phyloP scores from a whole-genome alignment of 2,113 vertebrate genomes.

The Rallus limicola region DNA sequence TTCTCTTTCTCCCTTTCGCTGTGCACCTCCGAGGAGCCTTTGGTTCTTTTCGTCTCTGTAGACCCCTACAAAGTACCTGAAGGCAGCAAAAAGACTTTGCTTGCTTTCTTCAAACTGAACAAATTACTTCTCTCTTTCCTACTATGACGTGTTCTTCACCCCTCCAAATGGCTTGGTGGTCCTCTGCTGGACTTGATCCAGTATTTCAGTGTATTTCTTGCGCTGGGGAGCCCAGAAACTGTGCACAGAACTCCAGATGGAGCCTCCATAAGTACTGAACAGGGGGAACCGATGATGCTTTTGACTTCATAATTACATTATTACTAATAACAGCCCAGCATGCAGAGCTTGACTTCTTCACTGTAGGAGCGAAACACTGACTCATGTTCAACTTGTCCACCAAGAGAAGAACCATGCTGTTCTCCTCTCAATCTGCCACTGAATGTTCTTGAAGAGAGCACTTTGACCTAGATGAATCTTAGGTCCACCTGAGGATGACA shows the following conservation, averaged over 20 bases:
- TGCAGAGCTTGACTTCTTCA: background rate
- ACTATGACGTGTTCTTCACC: background rate
- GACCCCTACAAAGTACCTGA: background rate
- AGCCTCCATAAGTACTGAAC: background rate
- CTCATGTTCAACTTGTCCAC: background rate
- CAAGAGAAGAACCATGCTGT: background rate
- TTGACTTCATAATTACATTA: background rate
- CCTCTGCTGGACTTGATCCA: background rate
- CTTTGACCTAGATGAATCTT: background rate
- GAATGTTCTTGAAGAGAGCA: background rate
- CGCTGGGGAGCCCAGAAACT: background rate
- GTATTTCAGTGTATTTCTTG: background rate
- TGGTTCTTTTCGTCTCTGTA: background rate
- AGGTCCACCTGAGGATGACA: background rate
- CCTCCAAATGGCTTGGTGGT: background rate
- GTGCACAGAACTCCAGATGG: background rate
- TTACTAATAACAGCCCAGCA: background rate
- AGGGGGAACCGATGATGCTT: background rate
- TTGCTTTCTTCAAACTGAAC: background rate
- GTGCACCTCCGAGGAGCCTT: background rate
- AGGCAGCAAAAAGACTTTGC: background rate
- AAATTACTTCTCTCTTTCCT: background rate
- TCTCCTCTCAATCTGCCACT: background rate
- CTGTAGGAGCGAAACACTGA: background rate
- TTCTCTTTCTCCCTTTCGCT: background rate